A percentile compares a stretch with the other conserved stretches of the same genome.
These are phyloP conservation scores for Nemotelus nigrinus DNA, from an alignment of 2,888 invertebrate genomes.

Conservation along the genomic window DNA sequence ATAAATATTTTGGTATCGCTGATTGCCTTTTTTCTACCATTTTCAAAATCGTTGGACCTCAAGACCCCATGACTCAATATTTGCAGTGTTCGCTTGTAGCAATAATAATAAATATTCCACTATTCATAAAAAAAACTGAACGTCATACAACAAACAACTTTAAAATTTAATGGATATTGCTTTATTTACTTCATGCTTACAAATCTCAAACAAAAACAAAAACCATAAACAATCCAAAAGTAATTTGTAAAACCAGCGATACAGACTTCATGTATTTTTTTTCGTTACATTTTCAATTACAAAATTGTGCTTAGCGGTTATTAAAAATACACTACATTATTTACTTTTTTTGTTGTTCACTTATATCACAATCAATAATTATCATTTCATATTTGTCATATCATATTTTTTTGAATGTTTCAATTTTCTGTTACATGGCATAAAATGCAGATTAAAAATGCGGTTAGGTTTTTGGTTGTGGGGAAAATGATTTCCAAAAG, in stretches of 20 bases:
- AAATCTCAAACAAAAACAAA: not conserved
- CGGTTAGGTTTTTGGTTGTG: no score
- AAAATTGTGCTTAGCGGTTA: not conserved
- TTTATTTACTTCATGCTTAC: slow-evolving; percentile 9
- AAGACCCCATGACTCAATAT: no score
- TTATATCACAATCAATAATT: slow-evolving; percentile 13
- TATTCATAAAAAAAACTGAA: not conserved
- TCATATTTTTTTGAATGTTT: not conserved
- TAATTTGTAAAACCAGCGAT: no score
- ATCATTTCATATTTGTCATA: not conserved
- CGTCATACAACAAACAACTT: not conserved
- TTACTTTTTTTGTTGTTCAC: slow-evolving; percentile 1
- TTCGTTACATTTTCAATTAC: no score
- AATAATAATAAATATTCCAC: not conserved
- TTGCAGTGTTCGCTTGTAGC: no score
- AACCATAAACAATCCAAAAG: not conserved
- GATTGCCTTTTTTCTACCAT: no score
- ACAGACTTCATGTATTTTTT: no score
- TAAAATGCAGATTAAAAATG: no score
- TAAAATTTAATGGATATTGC: not conserved
- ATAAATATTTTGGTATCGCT: no score
- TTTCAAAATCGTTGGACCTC: no score
- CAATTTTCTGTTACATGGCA: no score
- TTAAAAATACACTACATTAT: not conserved
- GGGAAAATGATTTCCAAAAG: no score